Evolutionary conservation across 2,888 invertebrate species (phyloP), one percentile per base, ranked within the genome.

Genomic region (Orthosia cruda): DNA sequence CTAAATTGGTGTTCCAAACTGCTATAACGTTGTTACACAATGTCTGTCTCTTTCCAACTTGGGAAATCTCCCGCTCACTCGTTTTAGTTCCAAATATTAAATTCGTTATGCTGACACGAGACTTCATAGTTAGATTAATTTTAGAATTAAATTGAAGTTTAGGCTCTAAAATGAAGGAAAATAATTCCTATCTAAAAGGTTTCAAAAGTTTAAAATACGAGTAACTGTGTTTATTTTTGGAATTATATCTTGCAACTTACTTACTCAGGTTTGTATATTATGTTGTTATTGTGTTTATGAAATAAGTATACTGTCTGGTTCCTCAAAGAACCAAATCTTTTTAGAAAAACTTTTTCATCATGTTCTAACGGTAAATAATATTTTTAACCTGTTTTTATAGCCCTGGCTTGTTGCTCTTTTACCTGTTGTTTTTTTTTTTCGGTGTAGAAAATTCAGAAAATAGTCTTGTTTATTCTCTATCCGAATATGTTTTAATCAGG

Each of bases 1-100:
- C 75, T 66, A 83, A 89, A 89, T 88, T 84, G 78, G 71, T 80
- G 75, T 79, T 81, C 70, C 73, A 15, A 81, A 83, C 75, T 77
- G 69, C 69, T 74, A 74, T 87, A 86, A 90, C 81, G n/a, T 75
- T 75, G 83, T 87, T 87, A 84, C 11, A 77, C 57, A 71, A 63
- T 72, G 20, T 72, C 59, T 71, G 50, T 78, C 79, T 57, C 81
- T 73, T 59, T 80, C 66, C 26, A 26, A 62, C 81, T 15, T 11
- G 63, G n/a, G n/a, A 32, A 61, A 45, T 54, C 4, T 85, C 73
- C 59, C 54, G 16, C 65, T 87, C 77, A 26, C 49, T 54, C 50
- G 12, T 50, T 71, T 45, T 52, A 64, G 61, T 76, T 81, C 32
- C 20, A 64, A 83, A 86, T 76, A 80, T 69, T 26, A 13, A 66